Conservation (phyloP, 2,888 invertebrate species). For the Choristoneura rosaceana region DNA sequence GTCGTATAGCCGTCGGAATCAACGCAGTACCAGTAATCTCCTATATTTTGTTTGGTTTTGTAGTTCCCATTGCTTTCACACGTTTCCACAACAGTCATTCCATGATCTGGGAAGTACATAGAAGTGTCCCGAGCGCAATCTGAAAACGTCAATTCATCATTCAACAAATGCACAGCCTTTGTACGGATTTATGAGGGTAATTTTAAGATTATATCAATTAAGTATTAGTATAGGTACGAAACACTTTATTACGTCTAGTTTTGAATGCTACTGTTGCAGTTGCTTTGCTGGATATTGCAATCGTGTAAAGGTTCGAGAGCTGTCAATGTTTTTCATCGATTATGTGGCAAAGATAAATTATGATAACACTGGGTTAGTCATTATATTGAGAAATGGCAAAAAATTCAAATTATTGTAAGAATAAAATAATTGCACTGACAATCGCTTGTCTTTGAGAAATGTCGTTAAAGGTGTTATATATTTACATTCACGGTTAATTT, state of each 20-base stretch:
- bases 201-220: not conserved
- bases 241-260: not conserved
- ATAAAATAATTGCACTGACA: not conserved
- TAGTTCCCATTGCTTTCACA: conserved; percentile 87
- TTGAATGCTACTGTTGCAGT: not conserved
- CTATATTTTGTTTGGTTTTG: conserved; percentile 79
- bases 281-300: not conserved
- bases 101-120: conserved; percentile 77
- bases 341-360: not conserved
- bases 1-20: conserved; percentile 85
- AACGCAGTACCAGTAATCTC: conserved; percentile 84
- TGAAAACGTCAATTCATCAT: conserved; percentile 53
- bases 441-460: not conserved
- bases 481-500: conserved; percentile 11
- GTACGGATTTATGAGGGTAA: not conserved
- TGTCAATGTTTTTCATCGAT: not conserved
- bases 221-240: not conserved
- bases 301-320: not conserved
- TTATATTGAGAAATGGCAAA: not conserved
- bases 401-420: not conserved
- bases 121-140: conserved; percentile 87
- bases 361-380: not conserved
- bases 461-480: conserved; percentile 1
- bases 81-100: conserved; percentile 74
- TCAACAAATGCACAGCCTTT: not conserved